Conservation (phyloP, 2,888 invertebrate genomes). For the Archips xylosteana region DNA sequence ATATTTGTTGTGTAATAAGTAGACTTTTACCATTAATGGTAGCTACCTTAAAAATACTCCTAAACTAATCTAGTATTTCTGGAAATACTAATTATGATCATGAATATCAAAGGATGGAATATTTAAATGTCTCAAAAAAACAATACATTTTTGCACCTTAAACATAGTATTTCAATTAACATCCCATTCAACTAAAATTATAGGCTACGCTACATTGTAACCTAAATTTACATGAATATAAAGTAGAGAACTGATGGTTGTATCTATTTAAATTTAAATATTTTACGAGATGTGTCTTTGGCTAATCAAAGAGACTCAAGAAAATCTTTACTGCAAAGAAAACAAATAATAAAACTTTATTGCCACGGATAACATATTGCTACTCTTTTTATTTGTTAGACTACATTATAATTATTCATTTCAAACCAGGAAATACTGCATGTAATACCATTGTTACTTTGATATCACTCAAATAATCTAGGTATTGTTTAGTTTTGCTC, state of each 20-base stretch:
- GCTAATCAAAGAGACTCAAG: background rate
- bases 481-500: slow-evolving; percentile 33
- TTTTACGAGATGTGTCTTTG: background rate
- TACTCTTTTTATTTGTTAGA: slow-evolving; percentile 21
- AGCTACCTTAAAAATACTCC: too few species aligned
- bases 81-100: too few species aligned
- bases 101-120: too few species aligned
- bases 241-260: background rate
- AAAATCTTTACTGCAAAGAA: slow-evolving; percentile 1
- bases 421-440: slow-evolving; percentile 10
- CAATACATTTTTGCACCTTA: background rate
- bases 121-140: background rate
- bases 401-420: slow-evolving; percentile 2
- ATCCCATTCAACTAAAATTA: background rate
- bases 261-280: background rate
- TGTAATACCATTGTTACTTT: slow-evolving; percentile 9
- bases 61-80: too few species aligned
- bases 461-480: slow-evolving; percentile 21
- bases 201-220: background rate
- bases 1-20: too few species aligned
- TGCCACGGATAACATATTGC: slow-evolving; percentile 10
- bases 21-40: too few species aligned
- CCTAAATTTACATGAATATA: background rate
- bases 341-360: slow-evolving; percentile 19
- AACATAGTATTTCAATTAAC: background rate